Percentiles rank a stretch among this genome's conserved stretches.
Evolutionary conservation across 2,113 vertebrate species (phyloP).

Genomic region (Leucopternis melanops): DNA sequence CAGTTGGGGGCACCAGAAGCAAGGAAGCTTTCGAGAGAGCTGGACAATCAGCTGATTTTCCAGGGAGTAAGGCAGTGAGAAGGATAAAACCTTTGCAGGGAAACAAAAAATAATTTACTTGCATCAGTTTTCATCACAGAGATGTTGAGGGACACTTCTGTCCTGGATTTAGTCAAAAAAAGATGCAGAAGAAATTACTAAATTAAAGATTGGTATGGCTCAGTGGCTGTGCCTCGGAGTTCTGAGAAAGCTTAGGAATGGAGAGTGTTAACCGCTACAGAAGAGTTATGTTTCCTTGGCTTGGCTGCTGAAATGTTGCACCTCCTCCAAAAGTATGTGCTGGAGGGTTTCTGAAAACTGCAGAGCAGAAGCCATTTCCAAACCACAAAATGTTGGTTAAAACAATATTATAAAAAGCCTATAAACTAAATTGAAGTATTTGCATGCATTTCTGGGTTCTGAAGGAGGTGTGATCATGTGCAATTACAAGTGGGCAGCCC

Average conservation of each 20-base stretch:
- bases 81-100: not conserved
- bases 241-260: not conserved
- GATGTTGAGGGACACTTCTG: not conserved
- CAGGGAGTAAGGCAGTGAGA: not conserved
- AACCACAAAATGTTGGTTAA: conserved; percentile 14
- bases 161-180: not conserved
- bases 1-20: conserved; percentile 1
- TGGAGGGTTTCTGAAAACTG: not conserved
- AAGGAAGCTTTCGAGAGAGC: not conserved
- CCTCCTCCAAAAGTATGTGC: not conserved
- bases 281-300: not conserved
- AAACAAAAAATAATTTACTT: not conserved
- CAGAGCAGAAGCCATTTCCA: not conserved
- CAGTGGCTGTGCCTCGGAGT: not conserved
- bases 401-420: not conserved
- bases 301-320: not conserved
- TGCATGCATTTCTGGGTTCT: not conserved
- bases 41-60: not conserved
- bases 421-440: not conserved
- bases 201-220: not conserved
- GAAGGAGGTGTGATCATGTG: not conserved
- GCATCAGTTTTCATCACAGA: not conserved
- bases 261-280: not conserved
- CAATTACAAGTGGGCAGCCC: not conserved
- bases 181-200: not conserved